phyloP scores from a whole-genome alignment of 2,113 vertebrate species.

The Phylloscopus trochiloides region DNA sequence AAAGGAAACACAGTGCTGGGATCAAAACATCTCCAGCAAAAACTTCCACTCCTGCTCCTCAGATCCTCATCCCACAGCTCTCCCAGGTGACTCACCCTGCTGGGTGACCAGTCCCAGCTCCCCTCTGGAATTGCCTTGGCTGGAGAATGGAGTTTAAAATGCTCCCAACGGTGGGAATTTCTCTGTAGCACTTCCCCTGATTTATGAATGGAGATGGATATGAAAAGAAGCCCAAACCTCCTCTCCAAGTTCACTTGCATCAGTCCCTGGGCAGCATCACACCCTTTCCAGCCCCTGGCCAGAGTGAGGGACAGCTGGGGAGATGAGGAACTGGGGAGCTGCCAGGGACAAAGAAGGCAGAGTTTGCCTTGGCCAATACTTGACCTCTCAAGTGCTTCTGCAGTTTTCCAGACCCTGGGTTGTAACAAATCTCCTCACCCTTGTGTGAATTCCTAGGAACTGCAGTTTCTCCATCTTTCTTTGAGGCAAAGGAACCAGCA shows the following conservation, averaged over 20 bases:
- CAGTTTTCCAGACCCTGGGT: not conserved
- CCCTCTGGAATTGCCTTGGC: not conserved
- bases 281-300: not conserved
- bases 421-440: not conserved
- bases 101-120: not conserved
- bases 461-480: not conserved
- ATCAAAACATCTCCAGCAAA: not conserved
- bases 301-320: not conserved
- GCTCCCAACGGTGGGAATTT: not conserved
- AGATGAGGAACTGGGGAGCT: not conserved
- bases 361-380: accelerated
- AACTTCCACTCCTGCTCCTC: not conserved
- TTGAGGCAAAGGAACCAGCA: not conserved
- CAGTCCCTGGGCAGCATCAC: not conserved
- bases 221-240: not conserved
- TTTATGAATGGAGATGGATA: not conserved
- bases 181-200: not conserved
- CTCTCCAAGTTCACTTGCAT: not conserved
- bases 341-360: not conserved
- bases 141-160: not conserved
- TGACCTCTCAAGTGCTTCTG: not conserved
- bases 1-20: not conserved
- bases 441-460: not conserved
- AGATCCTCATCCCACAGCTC: not conserved
- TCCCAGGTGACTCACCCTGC: not conserved